Evolutionary conservation across 2,797 vertebrate genomes (phyloP).

Genomic region (Graptemys geographica): DNA sequence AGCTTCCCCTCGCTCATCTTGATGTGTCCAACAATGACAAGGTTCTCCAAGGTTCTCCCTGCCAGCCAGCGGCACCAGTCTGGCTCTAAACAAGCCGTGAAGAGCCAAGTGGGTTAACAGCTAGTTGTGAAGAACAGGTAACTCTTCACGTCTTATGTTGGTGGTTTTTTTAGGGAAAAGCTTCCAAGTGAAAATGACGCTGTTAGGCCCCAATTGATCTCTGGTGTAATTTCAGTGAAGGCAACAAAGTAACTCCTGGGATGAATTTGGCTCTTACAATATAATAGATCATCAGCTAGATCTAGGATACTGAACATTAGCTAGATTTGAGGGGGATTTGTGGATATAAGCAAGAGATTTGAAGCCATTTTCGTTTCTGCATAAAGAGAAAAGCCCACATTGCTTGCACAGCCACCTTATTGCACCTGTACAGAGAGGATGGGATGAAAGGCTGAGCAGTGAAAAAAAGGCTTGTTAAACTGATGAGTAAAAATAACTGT

Average conservation of each 20-base stretch:
- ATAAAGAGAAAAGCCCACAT: not conserved
- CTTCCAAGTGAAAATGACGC: too few relatives aligned
- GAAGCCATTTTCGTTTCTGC: not conserved
- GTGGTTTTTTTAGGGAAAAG: not conserved
- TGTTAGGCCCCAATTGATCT: not conserved
- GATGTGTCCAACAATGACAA: not conserved
- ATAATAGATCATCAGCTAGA: not conserved
- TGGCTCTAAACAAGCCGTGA: not conserved
- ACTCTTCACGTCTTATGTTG: not conserved
- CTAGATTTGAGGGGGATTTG: not conserved
- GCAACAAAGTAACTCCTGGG: not conserved
- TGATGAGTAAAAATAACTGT: not conserved
- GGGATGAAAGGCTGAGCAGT: not conserved
- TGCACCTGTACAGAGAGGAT: not conserved
- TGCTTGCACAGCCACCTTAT: not conserved
- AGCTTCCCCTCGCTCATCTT: not conserved
- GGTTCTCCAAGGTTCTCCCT: not conserved
- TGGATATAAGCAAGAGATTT: fast-evolving
- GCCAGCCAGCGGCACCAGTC: not conserved
- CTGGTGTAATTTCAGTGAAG: not conserved
- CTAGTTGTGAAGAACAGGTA: not conserved
- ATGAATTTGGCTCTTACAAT: not conserved
- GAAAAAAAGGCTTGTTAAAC: not conserved
- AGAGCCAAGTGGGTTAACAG: not conserved
- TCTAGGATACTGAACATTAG: not conserved